Evolutionary conservation across 2,888 invertebrate genomes (phyloP).

Genomic region (Toxonevra muliebris): DNA sequence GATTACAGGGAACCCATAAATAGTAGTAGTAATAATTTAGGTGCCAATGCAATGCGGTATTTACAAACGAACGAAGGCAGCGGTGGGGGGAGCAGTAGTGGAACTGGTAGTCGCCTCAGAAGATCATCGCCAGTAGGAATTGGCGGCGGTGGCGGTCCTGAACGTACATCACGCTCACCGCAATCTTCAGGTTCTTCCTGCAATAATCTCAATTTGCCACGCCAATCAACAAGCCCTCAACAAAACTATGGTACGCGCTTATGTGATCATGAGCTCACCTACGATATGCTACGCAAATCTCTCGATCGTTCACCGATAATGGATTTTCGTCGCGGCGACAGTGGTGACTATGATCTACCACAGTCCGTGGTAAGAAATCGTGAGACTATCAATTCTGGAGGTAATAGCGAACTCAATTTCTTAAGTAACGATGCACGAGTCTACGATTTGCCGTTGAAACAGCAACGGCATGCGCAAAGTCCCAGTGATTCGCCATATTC

Average conservation of each 20-base stretch:
- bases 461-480: constrained; percentile 49
- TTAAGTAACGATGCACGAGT: constrained; percentile 60
- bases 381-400: constrained; percentile 60
- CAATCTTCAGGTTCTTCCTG: constrained; percentile 60
- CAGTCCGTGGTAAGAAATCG: constrained; percentile 52
- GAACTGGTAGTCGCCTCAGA: constrained; percentile 44
- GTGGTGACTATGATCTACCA: constrained; percentile 59
- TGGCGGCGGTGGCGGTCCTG: constrained; percentile 31
- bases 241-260: constrained; percentile 63
- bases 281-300: constrained; percentile 61
- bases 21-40: constrained; percentile 49
- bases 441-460: constrained; percentile 58
- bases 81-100: constrained; percentile 27
- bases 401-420: constrained; percentile 62
- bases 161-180: constrained; percentile 53
- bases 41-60: constrained; percentile 43
- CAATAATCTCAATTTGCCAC: constrained; percentile 51
- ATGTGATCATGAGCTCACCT: constrained; percentile 64
- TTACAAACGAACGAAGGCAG: constrained; percentile 36
- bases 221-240: constrained; percentile 59
- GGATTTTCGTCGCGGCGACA: constrained; percentile 60
- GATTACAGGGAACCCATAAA: constrained; percentile 58
- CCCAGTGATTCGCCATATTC: constrained; percentile 52
- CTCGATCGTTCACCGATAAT: constrained; percentile 61
- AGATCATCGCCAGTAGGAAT: constrained; percentile 53